phyloP scores from a whole-genome alignment of 2,888 invertebrate genomes.

The Fragum sueziense region DNA sequence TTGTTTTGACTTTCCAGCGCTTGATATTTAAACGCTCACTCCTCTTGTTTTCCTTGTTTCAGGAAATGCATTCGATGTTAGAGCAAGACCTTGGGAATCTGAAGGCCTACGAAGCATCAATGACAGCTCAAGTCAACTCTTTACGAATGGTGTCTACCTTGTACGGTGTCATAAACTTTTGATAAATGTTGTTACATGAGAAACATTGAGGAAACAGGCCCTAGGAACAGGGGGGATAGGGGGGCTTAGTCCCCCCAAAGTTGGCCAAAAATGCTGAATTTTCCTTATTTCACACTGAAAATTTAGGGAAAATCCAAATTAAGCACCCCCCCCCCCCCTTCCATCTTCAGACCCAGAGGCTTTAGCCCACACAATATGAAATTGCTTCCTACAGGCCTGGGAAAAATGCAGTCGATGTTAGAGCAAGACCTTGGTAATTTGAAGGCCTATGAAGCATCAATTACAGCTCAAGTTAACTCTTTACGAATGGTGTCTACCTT shows the following conservation, averaged over 20 bases:
- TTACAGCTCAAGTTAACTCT: conserved; percentile 76
- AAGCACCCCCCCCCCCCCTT: no score
- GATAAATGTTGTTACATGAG: background rate
- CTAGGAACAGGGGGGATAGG: no score
- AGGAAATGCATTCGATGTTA: conserved; percentile 75
- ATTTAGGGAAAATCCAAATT: no score
- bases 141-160: conserved; percentile 80
- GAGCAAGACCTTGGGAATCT: conserved; percentile 71
- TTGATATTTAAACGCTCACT: no score
- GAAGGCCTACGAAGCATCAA: conserved; percentile 68
- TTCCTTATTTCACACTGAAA: no score
- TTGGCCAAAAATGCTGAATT: no score
- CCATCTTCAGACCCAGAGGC: no score
- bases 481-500: conserved; percentile 80
- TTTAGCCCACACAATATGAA: no score
- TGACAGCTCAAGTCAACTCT: conserved; percentile 76
- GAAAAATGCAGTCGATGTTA: conserved; percentile 71
- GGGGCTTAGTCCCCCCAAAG: no score
- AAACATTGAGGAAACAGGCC: no score
- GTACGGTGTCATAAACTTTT: conserved; percentile 80
- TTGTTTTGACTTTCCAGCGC: background rate
- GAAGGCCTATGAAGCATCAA: conserved; percentile 68
- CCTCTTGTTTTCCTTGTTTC: conserved; percentile 41
- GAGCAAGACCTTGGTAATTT: conserved; percentile 71
- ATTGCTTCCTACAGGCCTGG: no score